Evolutionary conservation across 2,113 vertebrate species (phyloP).

Genomic region (Chionodraco myersi): DNA sequence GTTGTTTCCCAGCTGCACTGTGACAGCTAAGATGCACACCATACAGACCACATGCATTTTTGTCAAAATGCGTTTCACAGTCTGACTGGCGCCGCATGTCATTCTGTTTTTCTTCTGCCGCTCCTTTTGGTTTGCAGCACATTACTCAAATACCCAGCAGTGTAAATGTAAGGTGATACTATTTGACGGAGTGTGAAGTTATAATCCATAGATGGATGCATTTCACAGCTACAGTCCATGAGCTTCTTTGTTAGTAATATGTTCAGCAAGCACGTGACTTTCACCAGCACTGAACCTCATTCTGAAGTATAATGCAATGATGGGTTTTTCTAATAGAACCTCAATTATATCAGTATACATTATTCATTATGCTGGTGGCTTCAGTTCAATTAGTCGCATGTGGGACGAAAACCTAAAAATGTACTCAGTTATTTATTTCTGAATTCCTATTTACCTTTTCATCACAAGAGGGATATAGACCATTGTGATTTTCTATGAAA

Average conservation of each 20-base stretch:
- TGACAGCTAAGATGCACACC: conserved; percentile 33
- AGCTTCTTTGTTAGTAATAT: conserved; percentile 19
- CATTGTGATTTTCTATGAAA: conserved; percentile 18
- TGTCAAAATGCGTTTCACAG: conserved; percentile 55
- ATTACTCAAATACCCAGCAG: conserved; percentile 44
- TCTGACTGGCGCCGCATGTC: conserved; percentile 7
- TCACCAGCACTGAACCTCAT: conserved; percentile 11
- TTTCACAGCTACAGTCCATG: conserved; percentile 15
- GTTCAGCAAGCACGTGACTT: conserved; percentile 6
- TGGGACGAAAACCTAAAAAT: conserved; percentile 14
- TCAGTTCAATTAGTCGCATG: background rate
- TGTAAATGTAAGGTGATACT: conserved; percentile 38
- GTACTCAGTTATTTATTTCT: background rate
- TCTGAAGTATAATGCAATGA: background rate
- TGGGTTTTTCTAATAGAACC: conserved; percentile 1
- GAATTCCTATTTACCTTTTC: background rate
- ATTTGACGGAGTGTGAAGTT: conserved; percentile 32
- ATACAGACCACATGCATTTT: conserved; percentile 24
- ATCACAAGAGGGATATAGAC: background rate
- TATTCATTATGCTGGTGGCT: background rate
- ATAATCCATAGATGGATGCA: conserved; percentile 45
- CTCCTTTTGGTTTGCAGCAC: conserved; percentile 31
- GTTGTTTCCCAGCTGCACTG: conserved; percentile 41
- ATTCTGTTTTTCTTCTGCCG: conserved; percentile 37
- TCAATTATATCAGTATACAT: background rate